Conservation (phyloP, 2,113 vertebrate genomes). For the Zingel zingel region DNA sequence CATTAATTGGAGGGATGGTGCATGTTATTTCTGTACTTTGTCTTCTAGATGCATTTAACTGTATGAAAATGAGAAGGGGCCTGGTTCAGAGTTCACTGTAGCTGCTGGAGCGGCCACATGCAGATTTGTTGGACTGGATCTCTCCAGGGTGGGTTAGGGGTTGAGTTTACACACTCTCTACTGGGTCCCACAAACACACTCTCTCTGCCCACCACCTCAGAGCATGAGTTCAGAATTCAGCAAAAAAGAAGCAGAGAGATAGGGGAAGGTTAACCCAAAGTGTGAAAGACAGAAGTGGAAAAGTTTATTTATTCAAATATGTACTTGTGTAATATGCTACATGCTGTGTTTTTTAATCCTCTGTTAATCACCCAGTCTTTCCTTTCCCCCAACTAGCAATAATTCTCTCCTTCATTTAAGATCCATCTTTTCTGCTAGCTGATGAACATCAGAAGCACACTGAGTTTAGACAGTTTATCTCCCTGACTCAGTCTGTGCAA, state of each 20-base stretch:
- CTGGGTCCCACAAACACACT: slow-evolving; percentile 11
- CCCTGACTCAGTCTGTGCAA: not conserved
- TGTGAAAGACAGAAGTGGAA: slow-evolving; percentile 10
- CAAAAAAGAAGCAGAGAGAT: slow-evolving; percentile 14
- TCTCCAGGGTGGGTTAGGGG: slow-evolving; percentile 46
- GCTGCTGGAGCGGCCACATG: slow-evolving; percentile 23
- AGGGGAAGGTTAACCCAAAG: slow-evolving; percentile 18
- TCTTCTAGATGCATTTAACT: slow-evolving; percentile 14
- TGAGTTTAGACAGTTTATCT: slow-evolving; percentile 18
- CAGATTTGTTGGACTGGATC: slow-evolving; percentile 42
- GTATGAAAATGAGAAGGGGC: not conserved
- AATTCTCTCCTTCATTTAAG: slow-evolving; percentile 40
- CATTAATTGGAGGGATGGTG: slow-evolving; percentile 2
- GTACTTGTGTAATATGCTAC: slow-evolving; percentile 2
- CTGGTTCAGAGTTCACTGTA: not conserved
- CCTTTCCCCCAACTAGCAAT: slow-evolving; percentile 4
- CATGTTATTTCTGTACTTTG: slow-evolving; percentile 2
- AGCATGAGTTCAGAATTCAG: slow-evolving; percentile 24
- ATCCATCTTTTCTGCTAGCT: slow-evolving; percentile 30
- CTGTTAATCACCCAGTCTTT: slow-evolving; percentile 10
- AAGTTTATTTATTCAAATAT: slow-evolving; percentile 21
- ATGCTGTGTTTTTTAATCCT: slow-evolving; percentile 26
- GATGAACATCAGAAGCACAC: slow-evolving; percentile 37
- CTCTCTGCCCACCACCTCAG: slow-evolving; percentile 45
- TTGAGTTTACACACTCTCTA: slow-evolving; percentile 45